Conservation (phyloP, 2,888 invertebrate genomes). For the Agrochola macilenta region DNA sequence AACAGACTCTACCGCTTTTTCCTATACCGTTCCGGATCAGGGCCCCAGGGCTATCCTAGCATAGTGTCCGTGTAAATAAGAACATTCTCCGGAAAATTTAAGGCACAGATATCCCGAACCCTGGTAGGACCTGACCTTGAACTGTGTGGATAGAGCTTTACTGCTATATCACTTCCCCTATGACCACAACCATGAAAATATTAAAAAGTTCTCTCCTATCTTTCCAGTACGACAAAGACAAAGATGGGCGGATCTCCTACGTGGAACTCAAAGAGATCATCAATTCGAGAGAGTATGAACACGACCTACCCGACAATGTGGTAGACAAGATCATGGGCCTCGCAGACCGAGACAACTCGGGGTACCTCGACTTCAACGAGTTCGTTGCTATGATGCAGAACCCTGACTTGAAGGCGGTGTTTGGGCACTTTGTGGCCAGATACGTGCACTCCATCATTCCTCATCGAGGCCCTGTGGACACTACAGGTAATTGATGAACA, state of each 20-base stretch:
- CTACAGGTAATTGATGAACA: constrained; percentile 78
- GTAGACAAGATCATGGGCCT: constrained; percentile 92
- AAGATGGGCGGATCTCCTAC: constrained; percentile 93
- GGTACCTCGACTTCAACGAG: constrained; percentile 93
- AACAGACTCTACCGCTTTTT: not conserved
- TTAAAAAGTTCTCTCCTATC: constrained; percentile 12
- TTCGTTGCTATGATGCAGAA: constrained; percentile 93
- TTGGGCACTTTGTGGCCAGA: constrained; percentile 92
- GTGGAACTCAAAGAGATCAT: constrained; percentile 92
- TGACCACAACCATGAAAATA: not conserved
- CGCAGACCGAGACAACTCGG: constrained; percentile 92
- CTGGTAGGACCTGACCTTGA: not conserved
- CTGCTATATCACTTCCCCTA: not conserved
- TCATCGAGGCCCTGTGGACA: constrained; percentile 88
- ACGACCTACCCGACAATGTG: constrained; percentile 93
- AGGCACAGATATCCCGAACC: not conserved
- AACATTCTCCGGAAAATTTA: not conserved
- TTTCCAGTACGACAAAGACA: constrained; percentile 93
- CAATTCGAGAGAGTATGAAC: constrained; percentile 90
- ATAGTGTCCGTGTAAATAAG: not conserved
- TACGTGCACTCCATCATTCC: constrained; percentile 91
- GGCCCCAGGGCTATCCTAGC: not conserved
- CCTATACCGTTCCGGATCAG: not conserved
- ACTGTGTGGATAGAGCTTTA: not conserved
- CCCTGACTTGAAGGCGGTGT: constrained; percentile 91